A percentile compares a stretch with the other conserved stretches of the same genome.
Evolutionary conservation across 2,888 invertebrate species (phyloP).

Genomic region (Watsonalla cultraria): DNA sequence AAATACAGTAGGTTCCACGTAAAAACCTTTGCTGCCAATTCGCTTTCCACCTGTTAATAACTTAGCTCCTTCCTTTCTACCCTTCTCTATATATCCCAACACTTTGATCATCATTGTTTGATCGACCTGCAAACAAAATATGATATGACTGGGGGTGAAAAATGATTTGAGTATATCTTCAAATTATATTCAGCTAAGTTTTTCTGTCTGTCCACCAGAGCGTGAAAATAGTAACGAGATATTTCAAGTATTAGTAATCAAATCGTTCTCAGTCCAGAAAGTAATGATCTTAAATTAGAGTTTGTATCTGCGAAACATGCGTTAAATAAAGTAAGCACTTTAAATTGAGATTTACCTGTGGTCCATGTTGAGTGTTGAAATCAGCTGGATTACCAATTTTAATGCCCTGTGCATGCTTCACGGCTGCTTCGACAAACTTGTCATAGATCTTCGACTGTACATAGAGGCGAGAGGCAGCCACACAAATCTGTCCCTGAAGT

Average conservation of each 20-base stretch:
- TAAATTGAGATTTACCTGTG: conserved; percentile 19
- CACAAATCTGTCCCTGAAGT: conserved; percentile 49
- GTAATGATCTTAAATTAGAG: no score
- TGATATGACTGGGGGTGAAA: no score
- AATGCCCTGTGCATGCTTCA: conserved; percentile 80
- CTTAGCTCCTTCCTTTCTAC: conserved; percentile 89
- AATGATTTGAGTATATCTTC: no score
- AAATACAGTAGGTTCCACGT: conserved; percentile 88
- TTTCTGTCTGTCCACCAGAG: no score
- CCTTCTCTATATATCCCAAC: conserved; percentile 85
- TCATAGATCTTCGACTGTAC: conserved; percentile 83
- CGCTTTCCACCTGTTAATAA: conserved; percentile 84
- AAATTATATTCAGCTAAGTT: no score
- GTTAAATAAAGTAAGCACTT: no score
- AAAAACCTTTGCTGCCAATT: conserved; percentile 83
- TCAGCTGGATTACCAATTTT: conserved; percentile 80
- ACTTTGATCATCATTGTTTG: conserved; percentile 86
- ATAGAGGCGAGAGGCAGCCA: conserved; percentile 51
- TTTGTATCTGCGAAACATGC: no score
- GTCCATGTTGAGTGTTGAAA: conserved; percentile 38
- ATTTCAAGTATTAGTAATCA: no score
- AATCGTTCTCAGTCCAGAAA: no score
- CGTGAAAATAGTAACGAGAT: no score
- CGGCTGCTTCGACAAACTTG: conserved; percentile 86
- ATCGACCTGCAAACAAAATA: conserved; percentile 80